Evolutionary conservation across 2,113 vertebrate species (phyloP), one percentile per base, ranked within the genome.

Genomic region (Triplophysa rosa): DNA sequence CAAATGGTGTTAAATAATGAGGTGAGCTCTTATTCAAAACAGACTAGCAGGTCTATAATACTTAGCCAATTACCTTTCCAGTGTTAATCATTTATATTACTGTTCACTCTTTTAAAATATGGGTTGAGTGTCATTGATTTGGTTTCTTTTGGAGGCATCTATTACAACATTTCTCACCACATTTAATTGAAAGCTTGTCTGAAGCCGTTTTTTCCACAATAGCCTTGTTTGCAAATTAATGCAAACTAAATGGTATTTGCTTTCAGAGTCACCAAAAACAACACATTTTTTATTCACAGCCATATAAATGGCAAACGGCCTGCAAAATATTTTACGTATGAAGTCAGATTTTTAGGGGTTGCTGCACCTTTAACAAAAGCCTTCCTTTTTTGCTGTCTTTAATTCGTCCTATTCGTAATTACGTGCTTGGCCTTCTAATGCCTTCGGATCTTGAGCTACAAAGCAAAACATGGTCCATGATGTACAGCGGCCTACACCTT

Each of bases 1-100:
- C 49, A 29, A 69, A 69, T 13, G 26, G 47, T 52, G 67, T 29
- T 69, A 45, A 69, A 42, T 29, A 19, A 52, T 69, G 3, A 70
- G 47, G 24, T 70, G 68, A 70, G 56, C 26, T 24, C n/a, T 70
- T 1, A 8, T 9, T 54, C 17, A 49, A 47, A 42, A 8, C 54
- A 58, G 66, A 26, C 23, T 8, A 3, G 21, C 54, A 29, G 16
- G 19, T 69, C 24, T 37, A 13, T 54, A 19, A n/a, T 56, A 19
- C 54, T 58, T n/a, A 58, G 7, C 52, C 17, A 19, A 56, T 54
- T 7, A 54, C 52, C 5, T 17, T 7, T 56, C 17, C 52, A 2
- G 8, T 59, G 69, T 58, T 23, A 29, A 23, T 59, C 19, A 37
- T 61, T 61, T 42, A 61, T 59, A 21, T 14, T 0, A 23, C 19